Evolutionary conservation across 2,888 invertebrate species (phyloP).

Genomic region (Aphidoletes aphidimyza): DNA sequence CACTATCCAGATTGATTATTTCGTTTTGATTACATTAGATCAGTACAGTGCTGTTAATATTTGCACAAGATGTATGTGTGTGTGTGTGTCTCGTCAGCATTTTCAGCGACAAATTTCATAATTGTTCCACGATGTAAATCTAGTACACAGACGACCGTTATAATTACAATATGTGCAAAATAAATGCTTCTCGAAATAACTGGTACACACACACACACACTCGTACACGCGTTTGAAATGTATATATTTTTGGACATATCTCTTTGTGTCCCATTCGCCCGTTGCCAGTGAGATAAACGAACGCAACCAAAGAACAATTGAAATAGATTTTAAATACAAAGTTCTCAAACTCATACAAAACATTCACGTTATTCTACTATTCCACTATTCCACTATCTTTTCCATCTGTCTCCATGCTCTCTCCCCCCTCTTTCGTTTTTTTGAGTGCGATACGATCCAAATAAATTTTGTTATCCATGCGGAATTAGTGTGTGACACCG

Average conservation of each 20-base stretch:
- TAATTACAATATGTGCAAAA: conserved; percentile 22
- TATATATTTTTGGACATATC: background rate
- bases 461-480: conserved; percentile 36
- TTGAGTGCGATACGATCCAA: background rate
- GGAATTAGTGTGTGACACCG: background rate
- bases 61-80: too few relatives aligned
- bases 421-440: too few relatives aligned
- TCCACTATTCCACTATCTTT: too few relatives aligned
- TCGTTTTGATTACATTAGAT: background rate
- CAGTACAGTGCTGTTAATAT: too few relatives aligned
- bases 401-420: too few relatives aligned
- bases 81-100: too few relatives aligned
- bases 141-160: background rate
- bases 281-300: background rate
- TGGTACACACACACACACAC: too few relatives aligned
- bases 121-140: background rate
- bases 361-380: too few relatives aligned
- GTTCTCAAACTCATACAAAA: too few relatives aligned
- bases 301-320: background rate
- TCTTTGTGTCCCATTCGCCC: background rate
- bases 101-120: too few relatives aligned
- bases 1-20: background rate
- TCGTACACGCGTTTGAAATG: background rate
- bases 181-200: background rate
- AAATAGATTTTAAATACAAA: background rate